Evolutionary conservation across 2,113 vertebrate genomes (phyloP).

Genomic region (Indri indri): DNA sequence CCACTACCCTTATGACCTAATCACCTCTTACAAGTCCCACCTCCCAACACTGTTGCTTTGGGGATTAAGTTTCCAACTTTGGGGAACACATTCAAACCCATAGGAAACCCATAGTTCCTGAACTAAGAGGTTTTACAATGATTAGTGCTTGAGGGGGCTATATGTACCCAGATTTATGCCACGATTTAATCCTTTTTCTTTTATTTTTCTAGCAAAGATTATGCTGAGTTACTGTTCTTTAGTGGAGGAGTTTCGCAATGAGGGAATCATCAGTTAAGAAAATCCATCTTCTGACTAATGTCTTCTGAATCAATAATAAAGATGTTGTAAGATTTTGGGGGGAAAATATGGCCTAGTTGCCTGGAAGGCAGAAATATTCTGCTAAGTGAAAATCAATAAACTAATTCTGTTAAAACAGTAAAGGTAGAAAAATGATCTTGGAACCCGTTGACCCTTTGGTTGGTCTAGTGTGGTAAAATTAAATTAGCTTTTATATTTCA

Average conservation of each 20-base stretch:
- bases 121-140: conserved; percentile 5
- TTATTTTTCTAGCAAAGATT: conserved; percentile 53
- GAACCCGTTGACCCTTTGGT: background rate
- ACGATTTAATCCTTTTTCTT: conserved; percentile 9
- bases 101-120: background rate
- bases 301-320: conserved; percentile 45
- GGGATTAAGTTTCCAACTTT: background rate
- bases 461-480: background rate
- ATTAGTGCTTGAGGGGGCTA: background rate
- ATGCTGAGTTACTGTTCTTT: conserved; percentile 40
- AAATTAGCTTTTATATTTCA: conserved; percentile 1
- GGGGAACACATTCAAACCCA: background rate
- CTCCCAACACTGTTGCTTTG: background rate
- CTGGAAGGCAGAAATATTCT: background rate
- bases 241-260: conserved; percentile 45
- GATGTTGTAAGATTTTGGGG: conserved; percentile 16
- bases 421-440: conserved; percentile 10
- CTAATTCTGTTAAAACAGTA: conserved; percentile 36
- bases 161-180: conserved; percentile 26
- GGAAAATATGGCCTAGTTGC: conserved; percentile 52
- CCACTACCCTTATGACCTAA: background rate
- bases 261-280: conserved; percentile 53
- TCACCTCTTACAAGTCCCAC: background rate
- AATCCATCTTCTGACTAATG: conserved; percentile 36
- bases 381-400: conserved; percentile 47